Conservation (phyloP, 2,797 vertebrate species). For the Sebastes reedi region DNA sequence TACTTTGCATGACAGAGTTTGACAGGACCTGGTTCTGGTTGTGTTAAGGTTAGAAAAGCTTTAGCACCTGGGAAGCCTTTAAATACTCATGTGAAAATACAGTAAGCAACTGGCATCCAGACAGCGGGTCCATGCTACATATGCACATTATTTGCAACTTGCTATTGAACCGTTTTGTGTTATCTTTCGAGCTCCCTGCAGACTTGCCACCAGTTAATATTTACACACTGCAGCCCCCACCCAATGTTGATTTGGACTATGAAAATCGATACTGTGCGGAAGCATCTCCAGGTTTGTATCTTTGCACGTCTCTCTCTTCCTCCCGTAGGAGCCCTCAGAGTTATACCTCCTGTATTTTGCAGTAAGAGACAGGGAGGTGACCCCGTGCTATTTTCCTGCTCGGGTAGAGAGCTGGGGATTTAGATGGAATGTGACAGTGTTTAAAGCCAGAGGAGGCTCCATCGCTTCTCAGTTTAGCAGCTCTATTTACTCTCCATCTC, state of each 20-base stretch:
- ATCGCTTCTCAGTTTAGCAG: conserved; percentile 51
- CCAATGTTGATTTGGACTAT: conserved; percentile 37
- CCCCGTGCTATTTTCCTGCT: conserved; percentile 58
- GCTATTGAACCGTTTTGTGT: background rate
- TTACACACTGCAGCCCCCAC: conserved; percentile 37
- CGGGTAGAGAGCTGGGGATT: conserved; percentile 52
- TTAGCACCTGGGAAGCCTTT: background rate
- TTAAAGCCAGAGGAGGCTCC: conserved; percentile 56
- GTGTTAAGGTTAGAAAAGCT: conserved; percentile 2
- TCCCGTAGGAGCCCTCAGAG: conserved; percentile 35
- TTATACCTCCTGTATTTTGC: conserved; percentile 55
- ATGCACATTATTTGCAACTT: background rate
- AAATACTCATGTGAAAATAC: background rate
- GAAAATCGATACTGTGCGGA: conserved; percentile 58
- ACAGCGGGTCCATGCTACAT: background rate
- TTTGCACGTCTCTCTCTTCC: conserved; percentile 27
- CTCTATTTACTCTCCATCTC: conserved; percentile 53
- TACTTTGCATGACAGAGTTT: conserved; percentile 15
- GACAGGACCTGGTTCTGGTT: conserved; percentile 8
- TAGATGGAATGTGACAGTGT: conserved; percentile 70
- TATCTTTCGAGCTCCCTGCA: background rate
- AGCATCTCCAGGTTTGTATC: conserved; percentile 47
- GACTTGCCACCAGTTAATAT: conserved; percentile 36
- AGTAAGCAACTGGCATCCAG: background rate
- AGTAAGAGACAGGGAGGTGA: conserved; percentile 62